These are phyloP conservation scores for Coreius guichenoti DNA, from an alignment of 2,797 vertebrate genomes.

Conservation along the genomic window DNA sequence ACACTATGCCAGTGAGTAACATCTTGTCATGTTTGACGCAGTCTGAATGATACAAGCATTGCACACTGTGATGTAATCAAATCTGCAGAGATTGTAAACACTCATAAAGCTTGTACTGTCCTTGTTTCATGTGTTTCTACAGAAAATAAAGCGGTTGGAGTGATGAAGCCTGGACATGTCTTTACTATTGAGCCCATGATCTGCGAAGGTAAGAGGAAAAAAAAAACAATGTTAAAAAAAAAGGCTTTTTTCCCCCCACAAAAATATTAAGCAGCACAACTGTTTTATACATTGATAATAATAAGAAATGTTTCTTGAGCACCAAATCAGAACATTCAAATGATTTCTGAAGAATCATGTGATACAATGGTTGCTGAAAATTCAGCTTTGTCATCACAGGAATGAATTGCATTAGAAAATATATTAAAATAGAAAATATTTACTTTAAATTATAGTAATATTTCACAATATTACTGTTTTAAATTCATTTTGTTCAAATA, in stretches of 20 bases:
- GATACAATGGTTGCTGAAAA: too few species aligned
- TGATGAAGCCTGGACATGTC: conserved; percentile 97
- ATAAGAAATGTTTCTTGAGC: background rate
- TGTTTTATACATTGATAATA: background rate
- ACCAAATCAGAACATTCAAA: background rate
- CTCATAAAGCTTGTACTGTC: background rate
- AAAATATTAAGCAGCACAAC: too few species aligned
- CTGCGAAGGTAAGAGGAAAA: conserved; percentile 90
- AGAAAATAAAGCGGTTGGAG: conserved; percentile 99
- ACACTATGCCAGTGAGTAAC: conserved; percentile 95
- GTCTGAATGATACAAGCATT: conserved; percentile 9
- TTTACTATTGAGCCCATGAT: conserved; percentile 99
- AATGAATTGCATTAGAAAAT: background rate
- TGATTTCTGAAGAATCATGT: background rate
- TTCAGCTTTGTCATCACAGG: background rate
- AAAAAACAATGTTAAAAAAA: too few species aligned
- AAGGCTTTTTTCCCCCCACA: too few species aligned
- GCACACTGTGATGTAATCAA: background rate
- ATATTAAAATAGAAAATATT: too few species aligned
- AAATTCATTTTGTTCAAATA: background rate
- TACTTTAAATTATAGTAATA: background rate
- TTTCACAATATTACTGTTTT: background rate
- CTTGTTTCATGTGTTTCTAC: conserved; percentile 7
- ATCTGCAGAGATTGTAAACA: background rate
- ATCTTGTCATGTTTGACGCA: background rate